Evolutionary conservation across 2,797 vertebrate genomes (phyloP), one percentile per base, ranked within the genome.

Genomic region (Vultur gryphus): DNA sequence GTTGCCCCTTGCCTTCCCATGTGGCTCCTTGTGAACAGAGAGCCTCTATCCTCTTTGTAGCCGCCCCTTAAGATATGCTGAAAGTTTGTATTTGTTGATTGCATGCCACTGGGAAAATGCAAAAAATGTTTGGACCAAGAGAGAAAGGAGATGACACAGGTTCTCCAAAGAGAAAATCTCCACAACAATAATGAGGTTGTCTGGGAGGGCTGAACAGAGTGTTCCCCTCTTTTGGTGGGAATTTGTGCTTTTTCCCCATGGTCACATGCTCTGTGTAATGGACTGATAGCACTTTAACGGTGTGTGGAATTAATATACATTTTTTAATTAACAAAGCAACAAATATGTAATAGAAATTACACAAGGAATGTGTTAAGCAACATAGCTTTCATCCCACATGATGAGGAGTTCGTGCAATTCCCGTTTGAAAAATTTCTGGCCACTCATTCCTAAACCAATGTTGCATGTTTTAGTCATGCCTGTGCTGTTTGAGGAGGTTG

Each of bases 281-380:
- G 15, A 65, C 6, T 1, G 0, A 17, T 19, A 76, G 7, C 5
- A 52, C 1, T 57, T 65, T 24, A 37, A 64, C 1, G 37, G 23
- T 8, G 2, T 55, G 10, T 39, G 33, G 25, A 86, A 57, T 5
- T 25, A 58, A 76, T 12, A 21, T 2, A 43, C 1, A 0, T 26
- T 35, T 44, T 29, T n/a, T 48, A 28, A 31, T 69, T 12, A 65
- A 54, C 2, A 37, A 61, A 65, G 4, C 8, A 41, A n/a, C 3
- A 41, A 76, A 13, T 33, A 43, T 17, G 4, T 13, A 76, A 58
- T 6, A 83, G 43, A 93, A 80, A 54, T 65, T 87, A 24, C 26
- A 43, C 14, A 65, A 33, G 13, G 11, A 80, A 70, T 39, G 6
- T 37, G 69, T 8, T 21, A 55, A 85, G 35, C 4, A 70, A 59